These are phyloP conservation scores for Telmatochromis sp. DNA, from an alignment of 2,113 vertebrate genomes.

Conservation along the genomic window DNA sequence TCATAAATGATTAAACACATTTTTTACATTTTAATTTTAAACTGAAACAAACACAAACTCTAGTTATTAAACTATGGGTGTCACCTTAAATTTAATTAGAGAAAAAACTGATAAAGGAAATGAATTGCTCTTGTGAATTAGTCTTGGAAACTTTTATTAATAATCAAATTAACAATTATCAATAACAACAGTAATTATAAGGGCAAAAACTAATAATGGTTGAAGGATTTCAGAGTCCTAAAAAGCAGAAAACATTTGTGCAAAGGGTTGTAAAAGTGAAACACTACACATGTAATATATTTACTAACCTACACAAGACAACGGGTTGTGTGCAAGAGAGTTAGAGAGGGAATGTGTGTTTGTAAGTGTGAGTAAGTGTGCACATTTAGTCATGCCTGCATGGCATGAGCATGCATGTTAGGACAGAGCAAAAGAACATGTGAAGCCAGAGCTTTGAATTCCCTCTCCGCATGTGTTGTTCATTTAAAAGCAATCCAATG, in stretches of 20 bases:
- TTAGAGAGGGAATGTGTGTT: background rate
- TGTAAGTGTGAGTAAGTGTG: background rate
- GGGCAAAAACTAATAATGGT: background rate
- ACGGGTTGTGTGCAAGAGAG: background rate
- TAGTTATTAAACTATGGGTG: background rate
- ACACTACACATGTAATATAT: background rate
- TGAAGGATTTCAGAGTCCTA: background rate
- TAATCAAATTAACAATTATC: background rate
- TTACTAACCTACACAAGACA: background rate
- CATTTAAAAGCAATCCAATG: background rate
- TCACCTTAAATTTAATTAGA: background rate
- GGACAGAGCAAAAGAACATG: background rate
- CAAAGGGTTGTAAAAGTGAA: background rate
- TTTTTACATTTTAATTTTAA: background rate
- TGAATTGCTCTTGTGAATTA: background rate
- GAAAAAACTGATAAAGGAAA: background rate
- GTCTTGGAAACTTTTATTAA: background rate
- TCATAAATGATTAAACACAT: background rate
- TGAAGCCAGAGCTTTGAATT: background rate
- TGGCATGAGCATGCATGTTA: background rate
- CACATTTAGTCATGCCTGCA: background rate
- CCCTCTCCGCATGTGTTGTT: background rate
- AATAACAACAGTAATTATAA: background rate
- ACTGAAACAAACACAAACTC: background rate
- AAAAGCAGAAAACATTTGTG: background rate